Base-by-base conservation (phyloP, 1,140 invertebrate species). In the Leptinotarsa defecta region DNA sequence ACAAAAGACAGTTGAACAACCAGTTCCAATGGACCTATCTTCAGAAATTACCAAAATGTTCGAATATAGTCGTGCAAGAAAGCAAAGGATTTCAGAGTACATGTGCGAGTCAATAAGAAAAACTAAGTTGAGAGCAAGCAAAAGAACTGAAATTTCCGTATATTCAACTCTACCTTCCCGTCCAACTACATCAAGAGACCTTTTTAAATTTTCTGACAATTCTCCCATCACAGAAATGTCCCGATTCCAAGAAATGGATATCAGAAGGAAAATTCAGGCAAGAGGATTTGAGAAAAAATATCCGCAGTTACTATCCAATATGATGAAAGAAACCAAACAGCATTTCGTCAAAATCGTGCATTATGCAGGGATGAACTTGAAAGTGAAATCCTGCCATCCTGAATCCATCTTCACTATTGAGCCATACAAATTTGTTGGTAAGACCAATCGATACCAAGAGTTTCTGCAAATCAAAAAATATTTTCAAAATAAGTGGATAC, bases 391-490 rank as follows among this genome's bases (percentile, higher is more conserved):
- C 13, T 73, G 74, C 19, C 64, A 61, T 22, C 74, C 67, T 20
- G 78, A 74, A 67, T 65, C 19, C n/a, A 57, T 69, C 4, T 79
- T 80, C 69, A 68, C 34, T 22, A 67, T 82, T 13, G 52, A 74
- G 68, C 70, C 70, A 15, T 90, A 88, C 76, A 89, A 90, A 83
- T 87, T 86, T 76, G 80, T 84, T 3, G 91, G 91, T 2, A 83
- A 86, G 68, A 91, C 91, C 1, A 76, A 87, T 20, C 87, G 89
- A 79, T 90, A 90, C 76, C 76, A 86, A 0, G 86, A 86, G 73
- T 92, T 89, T 86, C 61, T 90, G 8, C 87, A 85, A 76, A 90
- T 87, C 83, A 87, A 88, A 27, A 88, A 88, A 22, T 87, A 86
- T 74, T 79, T 93, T 1, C 81, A 86, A 77, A 86, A 86, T 64